Conservation (phyloP, 2,888 invertebrate species). For the Odontothrips loti region DNA sequence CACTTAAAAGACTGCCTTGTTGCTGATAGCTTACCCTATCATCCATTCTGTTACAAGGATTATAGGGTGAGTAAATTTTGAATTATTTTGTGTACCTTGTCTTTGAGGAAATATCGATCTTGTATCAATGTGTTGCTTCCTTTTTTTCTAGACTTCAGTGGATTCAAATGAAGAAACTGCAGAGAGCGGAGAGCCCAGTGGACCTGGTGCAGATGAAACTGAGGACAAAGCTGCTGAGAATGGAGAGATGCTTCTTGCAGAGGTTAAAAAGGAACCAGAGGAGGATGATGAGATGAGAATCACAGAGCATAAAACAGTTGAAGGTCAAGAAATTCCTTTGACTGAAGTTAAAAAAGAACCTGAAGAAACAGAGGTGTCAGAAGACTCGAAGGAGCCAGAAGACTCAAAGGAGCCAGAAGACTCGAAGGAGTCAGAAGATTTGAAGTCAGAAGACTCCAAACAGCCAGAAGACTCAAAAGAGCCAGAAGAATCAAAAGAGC, state of each 20-base stretch:
- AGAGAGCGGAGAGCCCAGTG: constrained; percentile 32
- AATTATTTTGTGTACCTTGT: constrained; percentile 21
- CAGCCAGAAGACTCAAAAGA: too few relatives aligned
- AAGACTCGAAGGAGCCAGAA: too few relatives aligned
- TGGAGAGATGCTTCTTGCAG: constrained; percentile 24
- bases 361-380: not conserved
- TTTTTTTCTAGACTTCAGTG: constrained; percentile 27
- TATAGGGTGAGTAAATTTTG: constrained; percentile 58
- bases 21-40: constrained; percentile 73
- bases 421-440: too few relatives aligned
- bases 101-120: not conserved
- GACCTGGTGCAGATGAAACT: constrained; percentile 31
- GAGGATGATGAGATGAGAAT: constrained; percentile 32
- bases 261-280: constrained; percentile 36
- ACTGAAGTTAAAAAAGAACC: constrained; percentile 32
- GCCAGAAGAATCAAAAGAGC: constrained; percentile 25
- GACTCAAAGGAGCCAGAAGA: too few relatives aligned
- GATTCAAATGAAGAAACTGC: constrained; percentile 34
- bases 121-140: not conserved
- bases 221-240: constrained; percentile 35
- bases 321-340: constrained; percentile 30
- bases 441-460: too few relatives aligned
- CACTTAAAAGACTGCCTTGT: constrained; percentile 78
- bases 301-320: constrained; percentile 27
- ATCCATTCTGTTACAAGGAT: constrained; percentile 87